phyloP scores from a whole-genome alignment of 2,113 vertebrate genomes.

The Bagarius yarrelli region DNA sequence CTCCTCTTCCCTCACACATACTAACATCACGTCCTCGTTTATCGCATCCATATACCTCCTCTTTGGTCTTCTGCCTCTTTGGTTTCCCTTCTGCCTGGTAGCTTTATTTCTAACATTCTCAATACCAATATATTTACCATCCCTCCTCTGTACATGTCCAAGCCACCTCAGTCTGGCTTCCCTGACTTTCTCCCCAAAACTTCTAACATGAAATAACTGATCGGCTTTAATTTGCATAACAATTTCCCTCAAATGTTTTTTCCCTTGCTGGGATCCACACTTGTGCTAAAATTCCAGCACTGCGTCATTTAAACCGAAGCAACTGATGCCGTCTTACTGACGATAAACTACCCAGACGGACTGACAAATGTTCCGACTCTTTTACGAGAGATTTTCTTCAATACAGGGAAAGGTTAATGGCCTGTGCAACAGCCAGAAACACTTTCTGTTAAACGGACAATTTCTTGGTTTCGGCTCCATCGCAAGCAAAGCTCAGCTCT shows the following conservation, averaged over 20 bases:
- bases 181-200: too few relatives aligned
- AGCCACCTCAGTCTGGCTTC: too few relatives aligned
- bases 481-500: slow-evolving; percentile 60
- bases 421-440: slow-evolving; percentile 56
- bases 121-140: too few relatives aligned
- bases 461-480: slow-evolving; percentile 67
- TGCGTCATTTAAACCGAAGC: not conserved
- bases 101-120: too few relatives aligned
- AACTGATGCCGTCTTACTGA: slow-evolving; percentile 14
- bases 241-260: not conserved
- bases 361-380: slow-evolving; percentile 36
- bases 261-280: not conserved
- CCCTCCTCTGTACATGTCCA: too few relatives aligned
- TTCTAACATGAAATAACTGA: not conserved
- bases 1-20: too few relatives aligned
- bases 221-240: not conserved
- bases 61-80: too few relatives aligned
- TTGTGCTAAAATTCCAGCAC: not conserved
- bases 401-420: slow-evolving; percentile 47
- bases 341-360: slow-evolving; percentile 28
- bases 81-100: too few relatives aligned
- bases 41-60: too few relatives aligned
- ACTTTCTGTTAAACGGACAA: slow-evolving; percentile 65
- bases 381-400: slow-evolving; percentile 34
- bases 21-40: too few relatives aligned